Conservation (phyloP, 1,140 invertebrate species). For the Calliopsis andreniformis region DNA sequence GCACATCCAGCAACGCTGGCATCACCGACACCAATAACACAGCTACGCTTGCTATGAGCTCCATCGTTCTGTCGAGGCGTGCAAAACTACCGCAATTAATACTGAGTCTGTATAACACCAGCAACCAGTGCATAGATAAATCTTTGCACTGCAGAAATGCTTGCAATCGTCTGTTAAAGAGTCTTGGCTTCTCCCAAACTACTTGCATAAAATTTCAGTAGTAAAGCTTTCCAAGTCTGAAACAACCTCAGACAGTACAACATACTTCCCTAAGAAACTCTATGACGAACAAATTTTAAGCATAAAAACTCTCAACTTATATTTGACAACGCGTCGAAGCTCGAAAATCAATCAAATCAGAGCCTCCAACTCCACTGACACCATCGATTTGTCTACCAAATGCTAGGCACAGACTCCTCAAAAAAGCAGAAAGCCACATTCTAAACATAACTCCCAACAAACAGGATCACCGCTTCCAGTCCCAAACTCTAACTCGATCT, state of each 20-base stretch:
- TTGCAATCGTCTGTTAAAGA: background rate
- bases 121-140: conserved; percentile 3
- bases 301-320: no score
- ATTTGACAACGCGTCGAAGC: no score
- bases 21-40: background rate
- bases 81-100: conserved; percentile 20
- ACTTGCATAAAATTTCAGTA: background rate
- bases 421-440: no score
- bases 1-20: background rate
- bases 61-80: background rate
- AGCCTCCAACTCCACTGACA: no score
- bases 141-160: background rate
- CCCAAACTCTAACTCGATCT: background rate
- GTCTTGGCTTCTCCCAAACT: background rate
- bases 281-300: no score
- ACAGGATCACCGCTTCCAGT: background rate
- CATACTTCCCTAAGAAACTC: no score
- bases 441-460: no score
- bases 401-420: no score
- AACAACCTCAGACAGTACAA: no score
- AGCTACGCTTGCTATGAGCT: conserved; percentile 1
- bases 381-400: no score
- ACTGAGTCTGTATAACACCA: background rate
- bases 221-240: background rate
- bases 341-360: no score